Evolutionary conservation across 2,888 invertebrate species (phyloP), one percentile per base, ranked within the genome.

Genomic region (Cheilosia urbana): DNA sequence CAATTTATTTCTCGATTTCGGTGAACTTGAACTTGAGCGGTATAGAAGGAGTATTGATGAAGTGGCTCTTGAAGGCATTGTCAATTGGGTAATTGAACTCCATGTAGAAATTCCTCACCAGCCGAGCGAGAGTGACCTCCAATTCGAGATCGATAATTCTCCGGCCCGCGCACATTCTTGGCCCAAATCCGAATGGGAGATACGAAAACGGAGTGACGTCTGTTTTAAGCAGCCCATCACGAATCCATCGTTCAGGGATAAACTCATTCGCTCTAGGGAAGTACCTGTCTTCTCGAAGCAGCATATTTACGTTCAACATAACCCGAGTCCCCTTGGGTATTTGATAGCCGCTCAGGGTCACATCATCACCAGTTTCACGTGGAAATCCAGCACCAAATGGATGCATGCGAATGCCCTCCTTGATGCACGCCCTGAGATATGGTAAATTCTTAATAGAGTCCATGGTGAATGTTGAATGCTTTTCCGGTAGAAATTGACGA

Each of bases 391-490:
- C 91, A 0, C 93, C 93, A 0, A 95, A 93, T 0, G 95, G 95
- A 89, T 94, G 93, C 45, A 95, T 78, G 88, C 96, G 93, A 68
- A 96, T 91, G 0, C 95, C 93, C 90, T 97, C 96, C 89, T 96
- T 96, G 51, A 96, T 93, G 89, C 95, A 96, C 0, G 96, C 96
- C 82, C 94, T 94, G n/a, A 96, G 89, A 89, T 95, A 96, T 0
- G 94, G 93, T 72, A 94, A 91, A 71, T 93, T 90, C 13, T 91
- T 90, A 65, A 94, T 89, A 66, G 92, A 91, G 2, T 92, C 91
- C 0, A 92, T 89, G 0, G 93, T 93, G 34, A 94, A 88, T 2
- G 89, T 89, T 0, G 93, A 91, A 53, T 91, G 88, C 75, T 92
- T 93, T 1, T 90, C 84, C 0, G 93, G 93, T 6, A 94, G 87